A percentile compares a stretch with the other conserved stretches of the same genome.
phyloP scores from a whole-genome alignment of 2,888 invertebrate genomes.

The Tiphia femorata region DNA sequence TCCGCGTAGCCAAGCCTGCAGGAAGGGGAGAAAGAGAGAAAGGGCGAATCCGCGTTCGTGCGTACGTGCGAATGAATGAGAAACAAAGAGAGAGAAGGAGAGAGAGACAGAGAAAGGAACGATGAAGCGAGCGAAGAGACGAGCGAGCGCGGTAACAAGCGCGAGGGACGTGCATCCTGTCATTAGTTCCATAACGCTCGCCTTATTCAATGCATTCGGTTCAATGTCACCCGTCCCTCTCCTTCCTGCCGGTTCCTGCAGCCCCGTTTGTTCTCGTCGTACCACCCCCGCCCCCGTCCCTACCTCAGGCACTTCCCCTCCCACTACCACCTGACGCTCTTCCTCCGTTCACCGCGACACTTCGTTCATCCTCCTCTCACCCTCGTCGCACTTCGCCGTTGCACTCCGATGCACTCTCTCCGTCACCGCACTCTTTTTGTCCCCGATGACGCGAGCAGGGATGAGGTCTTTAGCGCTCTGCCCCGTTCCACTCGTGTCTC shows the following conservation, averaged over 20 bases:
- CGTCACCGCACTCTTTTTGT: constrained; percentile 27
- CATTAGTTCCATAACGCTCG: constrained; percentile 58
- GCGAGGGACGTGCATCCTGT: constrained; percentile 60
- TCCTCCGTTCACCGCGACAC: background rate
- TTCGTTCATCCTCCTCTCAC: background rate
- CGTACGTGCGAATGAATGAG: background rate
- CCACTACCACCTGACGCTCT: background rate
- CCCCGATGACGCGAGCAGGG: too few relatives aligned
- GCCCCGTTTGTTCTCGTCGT: constrained; percentile 18
- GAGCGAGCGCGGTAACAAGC: too few relatives aligned
- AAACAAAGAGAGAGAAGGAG: constrained; percentile 6
- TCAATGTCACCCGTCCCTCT: constrained; percentile 62
- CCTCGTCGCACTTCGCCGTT: constrained; percentile 3
- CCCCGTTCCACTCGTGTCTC: too few relatives aligned
- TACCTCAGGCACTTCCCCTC: background rate
- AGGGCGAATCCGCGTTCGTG: background rate
- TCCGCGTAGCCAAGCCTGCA: too few relatives aligned
- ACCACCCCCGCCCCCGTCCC: constrained; percentile 15
- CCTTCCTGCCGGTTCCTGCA: constrained; percentile 43
- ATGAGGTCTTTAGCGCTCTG: too few relatives aligned
- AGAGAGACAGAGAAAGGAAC: constrained; percentile 34
- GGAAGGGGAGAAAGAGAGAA: background rate
- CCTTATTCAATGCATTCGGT: constrained; percentile 62
- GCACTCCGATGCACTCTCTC: background rate
- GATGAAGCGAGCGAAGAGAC: constrained; percentile 44